A percentile compares a stretch with the other conserved stretches of the same genome.
Conservation (phyloP, 2,888 invertebrate species). For the Carabus problematicus region DNA sequence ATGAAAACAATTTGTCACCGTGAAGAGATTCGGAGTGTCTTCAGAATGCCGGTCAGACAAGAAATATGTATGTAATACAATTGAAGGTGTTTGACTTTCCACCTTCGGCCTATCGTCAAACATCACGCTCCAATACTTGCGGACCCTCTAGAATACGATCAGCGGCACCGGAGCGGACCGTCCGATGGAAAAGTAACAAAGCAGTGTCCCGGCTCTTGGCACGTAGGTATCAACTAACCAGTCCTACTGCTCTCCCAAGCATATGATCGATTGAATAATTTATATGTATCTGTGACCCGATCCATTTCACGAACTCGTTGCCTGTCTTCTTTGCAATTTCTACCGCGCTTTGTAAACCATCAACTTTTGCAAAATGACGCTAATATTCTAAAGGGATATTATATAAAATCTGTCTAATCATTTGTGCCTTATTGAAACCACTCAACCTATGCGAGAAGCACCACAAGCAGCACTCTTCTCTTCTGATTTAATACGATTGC, state of each 20-base stretch:
- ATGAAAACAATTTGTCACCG: too few relatives aligned
- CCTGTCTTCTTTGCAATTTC: neutral
- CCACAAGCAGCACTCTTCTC: too few relatives aligned
- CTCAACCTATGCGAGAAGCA: too few relatives aligned
- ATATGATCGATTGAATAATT: slow-evolving; percentile 13
- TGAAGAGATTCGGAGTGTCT: too few relatives aligned
- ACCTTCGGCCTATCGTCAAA: neutral
- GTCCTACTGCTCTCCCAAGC: neutral
- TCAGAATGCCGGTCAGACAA: too few relatives aligned
- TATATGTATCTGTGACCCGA: slow-evolving; percentile 6
- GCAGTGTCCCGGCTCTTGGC: slow-evolving; percentile 10
- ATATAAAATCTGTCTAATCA: too few relatives aligned
- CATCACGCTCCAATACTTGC: slow-evolving; percentile 1
- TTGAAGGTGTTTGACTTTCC: slow-evolving; percentile 16
- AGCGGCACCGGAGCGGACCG: slow-evolving; percentile 1
- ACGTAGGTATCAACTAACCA: neutral
- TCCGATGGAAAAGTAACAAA: slow-evolving; percentile 15
- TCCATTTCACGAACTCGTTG: neutral
- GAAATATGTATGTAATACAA: slow-evolving; percentile 8
- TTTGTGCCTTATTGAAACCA: too few relatives aligned
- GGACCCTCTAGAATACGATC: neutral
- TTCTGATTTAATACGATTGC: too few relatives aligned
- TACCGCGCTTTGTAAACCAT: neutral
- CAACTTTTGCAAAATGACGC: slow-evolving; percentile 1
- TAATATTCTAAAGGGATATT: neutral